Conservation (phyloP, 1,140 invertebrate genomes). For the Diorhabda sublineata region DNA sequence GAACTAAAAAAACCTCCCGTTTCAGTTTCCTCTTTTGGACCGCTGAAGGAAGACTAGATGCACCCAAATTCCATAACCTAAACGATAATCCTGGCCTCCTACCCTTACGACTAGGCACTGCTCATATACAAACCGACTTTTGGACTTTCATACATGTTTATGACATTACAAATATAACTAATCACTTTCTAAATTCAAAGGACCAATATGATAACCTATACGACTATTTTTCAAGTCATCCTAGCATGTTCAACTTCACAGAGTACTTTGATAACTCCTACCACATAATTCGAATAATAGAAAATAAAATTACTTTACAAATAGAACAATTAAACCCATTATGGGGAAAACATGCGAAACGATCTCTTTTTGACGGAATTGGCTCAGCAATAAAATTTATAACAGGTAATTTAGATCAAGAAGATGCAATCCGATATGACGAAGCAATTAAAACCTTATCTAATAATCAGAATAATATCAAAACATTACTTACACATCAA, state of each 20-base stretch:
- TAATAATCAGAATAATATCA: slow-evolving; percentile 16
- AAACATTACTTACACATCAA: slow-evolving; percentile 10
- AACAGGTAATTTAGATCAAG: slow-evolving; percentile 24
- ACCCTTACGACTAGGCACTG: slow-evolving; percentile 23
- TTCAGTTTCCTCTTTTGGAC: not conserved
- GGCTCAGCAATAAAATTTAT: slow-evolving; percentile 23
- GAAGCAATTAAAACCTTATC: slow-evolving; percentile 15
- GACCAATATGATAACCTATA: slow-evolving; percentile 12
- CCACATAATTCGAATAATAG: not conserved
- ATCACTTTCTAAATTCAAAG: slow-evolving; percentile 16
- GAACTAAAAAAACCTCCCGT: slow-evolving; percentile 6
- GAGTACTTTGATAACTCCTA: slow-evolving; percentile 1
- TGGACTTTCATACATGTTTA: slow-evolving; percentile 23
- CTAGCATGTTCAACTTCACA: not conserved
- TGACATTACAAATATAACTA: slow-evolving; percentile 6
- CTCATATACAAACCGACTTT: slow-evolving; percentile 18
- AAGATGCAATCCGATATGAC: slow-evolving; percentile 21
- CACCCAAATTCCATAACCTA: slow-evolving; percentile 10
- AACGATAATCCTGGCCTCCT: slow-evolving; percentile 25
- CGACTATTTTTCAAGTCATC: slow-evolving; percentile 10
- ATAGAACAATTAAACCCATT: slow-evolving; percentile 14
- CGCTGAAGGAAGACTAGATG: not conserved
- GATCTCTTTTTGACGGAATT: slow-evolving; percentile 18
- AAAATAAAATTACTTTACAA: slow-evolving; percentile 10
- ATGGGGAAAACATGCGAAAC: not conserved